Evolutionary conservation across 2,113 vertebrate species (phyloP).

Genomic region (Potamarius usumacintae): DNA sequence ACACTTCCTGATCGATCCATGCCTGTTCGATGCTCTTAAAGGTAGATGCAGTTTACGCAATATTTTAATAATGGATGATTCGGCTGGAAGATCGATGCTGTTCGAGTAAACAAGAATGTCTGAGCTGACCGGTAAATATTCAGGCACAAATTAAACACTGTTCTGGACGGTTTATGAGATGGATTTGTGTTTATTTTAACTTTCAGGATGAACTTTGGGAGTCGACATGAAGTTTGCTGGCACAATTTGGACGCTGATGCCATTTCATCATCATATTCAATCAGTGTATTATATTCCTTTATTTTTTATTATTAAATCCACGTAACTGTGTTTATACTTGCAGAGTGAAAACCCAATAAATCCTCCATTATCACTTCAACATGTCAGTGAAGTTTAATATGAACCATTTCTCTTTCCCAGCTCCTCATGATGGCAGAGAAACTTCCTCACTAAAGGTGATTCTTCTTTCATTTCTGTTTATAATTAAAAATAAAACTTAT

Average conservation of each 20-base stretch:
- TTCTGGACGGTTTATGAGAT: background rate
- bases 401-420: background rate
- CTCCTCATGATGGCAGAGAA: background rate
- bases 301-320: background rate
- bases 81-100: slow-evolving; percentile 64
- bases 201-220: background rate
- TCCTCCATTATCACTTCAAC: background rate
- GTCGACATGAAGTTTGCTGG: background rate
- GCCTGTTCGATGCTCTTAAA: slow-evolving; percentile 57
- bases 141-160: slow-evolving; percentile 49
- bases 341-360: background rate
- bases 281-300: background rate
- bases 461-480: background rate
- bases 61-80: slow-evolving; percentile 73
- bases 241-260: background rate
- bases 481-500: too few relatives aligned
- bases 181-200: background rate
- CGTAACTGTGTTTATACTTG: too few relatives aligned
- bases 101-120: slow-evolving; percentile 69
- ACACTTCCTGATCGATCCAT: slow-evolving; percentile 57
- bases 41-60: slow-evolving; percentile 55
- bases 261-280: background rate
- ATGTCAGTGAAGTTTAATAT: too few relatives aligned
- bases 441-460: background rate
- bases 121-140: slow-evolving; percentile 57